These are phyloP conservation scores for Aethes cnicana DNA, from an alignment of 2,888 invertebrate species.

Conservation along the genomic window DNA sequence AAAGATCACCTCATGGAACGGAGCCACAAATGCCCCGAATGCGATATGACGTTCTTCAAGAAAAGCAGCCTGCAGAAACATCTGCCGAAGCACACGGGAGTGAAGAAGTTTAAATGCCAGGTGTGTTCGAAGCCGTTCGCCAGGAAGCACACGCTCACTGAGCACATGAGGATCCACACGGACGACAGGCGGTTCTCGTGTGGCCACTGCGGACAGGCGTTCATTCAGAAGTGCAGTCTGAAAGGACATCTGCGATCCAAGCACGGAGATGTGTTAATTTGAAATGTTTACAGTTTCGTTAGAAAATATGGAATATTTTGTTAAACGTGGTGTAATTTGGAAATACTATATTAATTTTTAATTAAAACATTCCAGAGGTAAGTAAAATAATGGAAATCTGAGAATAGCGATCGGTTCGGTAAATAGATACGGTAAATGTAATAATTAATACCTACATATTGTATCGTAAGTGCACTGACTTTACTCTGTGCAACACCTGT, in stretches of 20 bases:
- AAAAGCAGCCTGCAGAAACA: constrained; percentile 48
- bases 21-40: constrained; percentile 65
- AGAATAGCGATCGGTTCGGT: too few relatives aligned
- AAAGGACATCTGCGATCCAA: constrained; percentile 62
- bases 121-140: constrained; percentile 57
- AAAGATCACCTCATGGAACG: constrained; percentile 65
- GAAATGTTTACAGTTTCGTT: not conserved
- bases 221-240: constrained; percentile 58
- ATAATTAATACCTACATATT: too few relatives aligned
- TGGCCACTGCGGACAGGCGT: constrained; percentile 46
- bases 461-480: too few relatives aligned
- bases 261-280: constrained; percentile 37
- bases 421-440: too few relatives aligned
- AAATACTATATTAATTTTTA: too few relatives aligned
- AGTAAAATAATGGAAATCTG: too few relatives aligned
- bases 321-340: too few relatives aligned
- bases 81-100: constrained; percentile 55
- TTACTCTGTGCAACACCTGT: too few relatives aligned
- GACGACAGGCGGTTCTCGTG: constrained; percentile 51
- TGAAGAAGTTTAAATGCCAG: constrained; percentile 54
- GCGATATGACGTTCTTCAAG: constrained; percentile 61
- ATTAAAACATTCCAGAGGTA: too few relatives aligned
- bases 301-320: too few relatives aligned
- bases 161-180: constrained; percentile 56
- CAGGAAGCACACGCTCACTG: constrained; percentile 49